A percentile compares a stretch with the other conserved stretches of the same genome.
These are phyloP conservation scores for Rhopalosiphum maidis DNA, from an alignment of 1,140 invertebrate genomes.

Conservation along the genomic window DNA sequence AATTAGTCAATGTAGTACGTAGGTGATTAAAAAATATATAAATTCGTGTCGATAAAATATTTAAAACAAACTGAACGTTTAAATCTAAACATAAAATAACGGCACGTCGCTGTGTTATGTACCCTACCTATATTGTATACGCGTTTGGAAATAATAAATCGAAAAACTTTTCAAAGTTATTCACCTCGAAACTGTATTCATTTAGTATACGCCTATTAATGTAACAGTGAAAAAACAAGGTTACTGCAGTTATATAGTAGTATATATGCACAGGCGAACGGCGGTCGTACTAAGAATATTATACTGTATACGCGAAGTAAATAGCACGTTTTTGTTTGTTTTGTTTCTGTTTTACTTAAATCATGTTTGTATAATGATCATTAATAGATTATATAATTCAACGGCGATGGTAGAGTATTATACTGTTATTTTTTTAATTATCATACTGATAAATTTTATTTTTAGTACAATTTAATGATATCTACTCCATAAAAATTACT, in stretches of 20 bases:
- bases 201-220: neutral
- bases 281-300: neutral
- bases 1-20: neutral
- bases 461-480: neutral
- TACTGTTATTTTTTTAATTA: neutral
- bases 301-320: neutral
- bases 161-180: constrained; percentile 38
- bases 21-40: neutral
- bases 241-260: neutral
- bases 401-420: neutral
- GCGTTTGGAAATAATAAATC: constrained; percentile 9
- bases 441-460: neutral
- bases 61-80: neutral
- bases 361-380: neutral
- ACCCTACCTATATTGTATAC: neutral
- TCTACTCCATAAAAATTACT: neutral
- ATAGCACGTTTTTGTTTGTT: neutral
- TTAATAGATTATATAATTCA: neutral
- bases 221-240: neutral
- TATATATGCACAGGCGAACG: neutral
- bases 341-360: neutral
- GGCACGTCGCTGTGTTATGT: neutral
- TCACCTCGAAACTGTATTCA: neutral
- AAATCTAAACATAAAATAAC: neutral
- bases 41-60: neutral